Conservation (phyloP, 1,140 invertebrate species). For the Papilio dardanus region DNA sequence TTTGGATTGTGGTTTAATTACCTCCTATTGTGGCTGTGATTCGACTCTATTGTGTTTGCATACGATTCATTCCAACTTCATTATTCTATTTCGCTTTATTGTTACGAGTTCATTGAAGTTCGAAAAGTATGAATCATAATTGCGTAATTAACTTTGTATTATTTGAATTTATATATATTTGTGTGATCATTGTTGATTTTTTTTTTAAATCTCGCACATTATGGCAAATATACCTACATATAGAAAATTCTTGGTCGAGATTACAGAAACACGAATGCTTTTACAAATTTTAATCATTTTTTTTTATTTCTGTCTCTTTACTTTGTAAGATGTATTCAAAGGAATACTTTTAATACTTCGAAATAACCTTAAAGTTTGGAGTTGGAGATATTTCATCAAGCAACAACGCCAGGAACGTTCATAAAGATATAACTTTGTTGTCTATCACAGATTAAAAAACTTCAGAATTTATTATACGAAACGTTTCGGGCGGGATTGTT, state of each 20-base stretch:
- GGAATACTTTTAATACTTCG: neutral
- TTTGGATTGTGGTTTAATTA: slow-evolving; percentile 80
- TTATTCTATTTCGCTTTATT: slow-evolving; percentile 30
- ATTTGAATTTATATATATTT: neutral
- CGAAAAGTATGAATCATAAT: slow-evolving; percentile 1
- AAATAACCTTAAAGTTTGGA: neutral
- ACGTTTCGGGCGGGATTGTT: slow-evolving; percentile 49
- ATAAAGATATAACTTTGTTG: slow-evolving; percentile 35
- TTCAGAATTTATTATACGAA: slow-evolving; percentile 26
- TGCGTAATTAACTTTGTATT: neutral
- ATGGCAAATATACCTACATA: neutral
- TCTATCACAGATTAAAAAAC: slow-evolving; percentile 23
- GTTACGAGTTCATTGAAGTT: slow-evolving; percentile 4
- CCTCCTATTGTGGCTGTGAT: slow-evolving; percentile 74
- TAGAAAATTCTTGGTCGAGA: neutral
- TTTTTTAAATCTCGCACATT: too few relatives aligned
- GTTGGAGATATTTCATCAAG: slow-evolving; percentile 23
- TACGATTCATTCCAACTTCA: slow-evolving; percentile 48
- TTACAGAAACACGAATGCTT: too few relatives aligned
- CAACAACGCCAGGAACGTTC: slow-evolving; percentile 26
- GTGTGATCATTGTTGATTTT: neutral
- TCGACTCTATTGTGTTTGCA: slow-evolving; percentile 57
- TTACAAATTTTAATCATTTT: too few relatives aligned
- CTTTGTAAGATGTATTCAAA: too few relatives aligned
- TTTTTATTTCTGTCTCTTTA: too few relatives aligned